phyloP scores from a whole-genome alignment of 2,888 invertebrate species.

The Aphodius sticticus region DNA sequence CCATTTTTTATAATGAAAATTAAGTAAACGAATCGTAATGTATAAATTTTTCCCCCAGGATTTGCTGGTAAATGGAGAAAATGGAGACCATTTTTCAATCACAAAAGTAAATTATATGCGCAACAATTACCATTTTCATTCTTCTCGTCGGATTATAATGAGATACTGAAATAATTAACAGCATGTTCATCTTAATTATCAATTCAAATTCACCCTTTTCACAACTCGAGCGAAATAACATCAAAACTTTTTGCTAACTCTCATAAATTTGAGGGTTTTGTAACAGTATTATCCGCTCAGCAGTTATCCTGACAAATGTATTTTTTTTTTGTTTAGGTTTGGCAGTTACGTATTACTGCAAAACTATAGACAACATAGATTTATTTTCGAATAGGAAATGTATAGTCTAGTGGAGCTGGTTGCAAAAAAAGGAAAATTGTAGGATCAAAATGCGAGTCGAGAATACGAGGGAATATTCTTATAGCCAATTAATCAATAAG shows the following conservation, averaged over 20 bases:
- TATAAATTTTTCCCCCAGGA: not conserved
- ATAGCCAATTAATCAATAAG: no score
- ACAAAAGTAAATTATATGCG: not conserved
- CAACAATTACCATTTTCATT: not conserved
- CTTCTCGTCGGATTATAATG: not conserved
- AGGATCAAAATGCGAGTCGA: no score
- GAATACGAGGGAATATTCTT: no score
- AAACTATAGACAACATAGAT: no score
- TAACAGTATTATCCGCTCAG: not conserved
- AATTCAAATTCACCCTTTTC: not conserved
- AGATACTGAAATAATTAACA: conserved; percentile 4
- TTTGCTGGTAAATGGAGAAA: not conserved
- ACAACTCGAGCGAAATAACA: not conserved
- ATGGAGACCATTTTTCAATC: not conserved
- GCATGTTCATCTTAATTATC: not conserved
- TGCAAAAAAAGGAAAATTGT: no score
- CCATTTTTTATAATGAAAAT: not conserved
- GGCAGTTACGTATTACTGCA: no score
- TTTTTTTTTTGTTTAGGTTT: not conserved
- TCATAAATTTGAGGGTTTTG: not conserved
- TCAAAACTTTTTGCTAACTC: not conserved
- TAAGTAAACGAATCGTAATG: not conserved
- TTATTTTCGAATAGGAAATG: no score
- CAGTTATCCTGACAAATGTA: not conserved
- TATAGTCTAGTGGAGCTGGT: no score